Evolutionary conservation across 2,797 vertebrate genomes (phyloP).

Genomic region (Stomatorhinus walkeri): DNA sequence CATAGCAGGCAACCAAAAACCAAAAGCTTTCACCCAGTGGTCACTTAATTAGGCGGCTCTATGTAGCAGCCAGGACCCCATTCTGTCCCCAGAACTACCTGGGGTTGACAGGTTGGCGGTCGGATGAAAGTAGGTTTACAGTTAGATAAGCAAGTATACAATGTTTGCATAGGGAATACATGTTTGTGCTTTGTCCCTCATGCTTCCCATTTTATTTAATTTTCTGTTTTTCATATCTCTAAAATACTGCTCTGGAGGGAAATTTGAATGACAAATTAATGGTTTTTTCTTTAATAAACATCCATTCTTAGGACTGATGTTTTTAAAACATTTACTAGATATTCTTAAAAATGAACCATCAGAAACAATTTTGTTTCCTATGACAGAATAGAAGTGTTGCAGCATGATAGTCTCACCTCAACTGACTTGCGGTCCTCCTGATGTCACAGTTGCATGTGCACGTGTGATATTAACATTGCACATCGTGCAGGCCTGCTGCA

Average conservation of each 20-base stretch:
- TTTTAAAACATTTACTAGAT: neutral
- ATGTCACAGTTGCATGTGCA: neutral
- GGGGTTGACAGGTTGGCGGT: neutral
- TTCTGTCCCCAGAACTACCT: neutral
- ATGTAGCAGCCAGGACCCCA: neutral
- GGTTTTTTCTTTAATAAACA: neutral
- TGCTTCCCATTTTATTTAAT: neutral
- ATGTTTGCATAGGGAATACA: neutral
- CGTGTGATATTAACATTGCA: neutral
- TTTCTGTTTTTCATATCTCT: neutral
- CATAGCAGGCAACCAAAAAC: neutral
- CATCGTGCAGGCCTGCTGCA: neutral
- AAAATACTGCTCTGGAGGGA: neutral
- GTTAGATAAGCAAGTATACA: neutral
- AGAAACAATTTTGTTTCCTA: neutral
- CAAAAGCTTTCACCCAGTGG: neutral
- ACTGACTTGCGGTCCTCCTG: neutral
- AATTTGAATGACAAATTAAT: neutral
- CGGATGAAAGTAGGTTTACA: neutral
- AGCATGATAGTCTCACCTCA: neutral
- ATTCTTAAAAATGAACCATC: neutral
- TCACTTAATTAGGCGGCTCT: neutral
- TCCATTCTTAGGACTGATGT: neutral
- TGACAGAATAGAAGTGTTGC: neutral
- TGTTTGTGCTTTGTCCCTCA: neutral